Percentiles rank a stretch among this genome's conserved stretches.
Evolutionary conservation across 2,797 vertebrate genomes (phyloP).

Genomic region (Characodon lateralis): DNA sequence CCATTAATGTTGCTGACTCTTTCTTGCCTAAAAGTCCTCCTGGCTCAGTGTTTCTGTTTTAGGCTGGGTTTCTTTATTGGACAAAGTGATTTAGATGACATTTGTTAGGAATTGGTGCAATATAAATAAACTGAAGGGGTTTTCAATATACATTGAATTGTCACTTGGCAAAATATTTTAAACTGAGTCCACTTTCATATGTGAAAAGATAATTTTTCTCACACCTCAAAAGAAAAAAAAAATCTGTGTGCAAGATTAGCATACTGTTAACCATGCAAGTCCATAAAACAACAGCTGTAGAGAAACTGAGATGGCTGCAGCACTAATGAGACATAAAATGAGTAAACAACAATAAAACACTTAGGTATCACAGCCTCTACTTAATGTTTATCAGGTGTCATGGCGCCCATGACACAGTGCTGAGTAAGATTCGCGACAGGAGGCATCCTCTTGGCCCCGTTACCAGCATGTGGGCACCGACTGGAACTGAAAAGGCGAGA

Average conservation of each 20-base stretch:
- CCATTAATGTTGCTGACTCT: neutral
- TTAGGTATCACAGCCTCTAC: conserved; percentile 82
- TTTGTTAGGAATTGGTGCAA: neutral
- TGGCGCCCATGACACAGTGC: conserved; percentile 84
- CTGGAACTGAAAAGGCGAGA: conserved; percentile 83
- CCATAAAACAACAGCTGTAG: conserved; percentile 11
- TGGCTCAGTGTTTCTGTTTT: neutral
- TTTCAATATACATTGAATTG: conserved; percentile 1
- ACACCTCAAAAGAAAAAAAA: conserved; percentile 20
- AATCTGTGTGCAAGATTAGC: conserved; percentile 13
- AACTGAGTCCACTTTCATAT: conserved; percentile 16
- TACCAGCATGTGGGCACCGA: conserved; percentile 79
- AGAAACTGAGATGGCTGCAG: conserved; percentile 65
- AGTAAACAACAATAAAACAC: conserved; percentile 78
- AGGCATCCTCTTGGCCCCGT: conserved; percentile 82
- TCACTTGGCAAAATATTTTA: conserved; percentile 11
- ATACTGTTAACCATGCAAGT: conserved; percentile 11
- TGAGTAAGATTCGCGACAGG: conserved; percentile 88
- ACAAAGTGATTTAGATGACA: neutral
- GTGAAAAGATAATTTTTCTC: neutral
- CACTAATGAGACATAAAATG: conserved; percentile 65
- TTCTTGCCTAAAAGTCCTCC: neutral
- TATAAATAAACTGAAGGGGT: neutral
- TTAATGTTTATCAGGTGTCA: conserved; percentile 86
- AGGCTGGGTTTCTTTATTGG: neutral